These are phyloP conservation scores for Yponomeuta malinellus DNA, from an alignment of 2,888 invertebrate genomes.

Conservation along the genomic window DNA sequence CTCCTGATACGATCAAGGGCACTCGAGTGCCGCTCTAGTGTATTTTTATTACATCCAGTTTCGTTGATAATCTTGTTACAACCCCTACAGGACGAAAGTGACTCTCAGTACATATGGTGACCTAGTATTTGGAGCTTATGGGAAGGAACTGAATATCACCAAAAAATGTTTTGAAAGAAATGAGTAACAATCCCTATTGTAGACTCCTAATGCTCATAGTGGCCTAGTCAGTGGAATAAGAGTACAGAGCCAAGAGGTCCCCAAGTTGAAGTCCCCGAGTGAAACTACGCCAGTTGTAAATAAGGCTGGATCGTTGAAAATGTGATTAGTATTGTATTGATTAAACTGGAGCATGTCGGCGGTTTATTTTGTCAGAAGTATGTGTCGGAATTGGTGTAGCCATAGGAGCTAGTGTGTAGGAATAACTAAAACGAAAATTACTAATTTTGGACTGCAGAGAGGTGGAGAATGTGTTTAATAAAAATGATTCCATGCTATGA, in stretches of 20 bases:
- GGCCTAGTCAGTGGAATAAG: background rate
- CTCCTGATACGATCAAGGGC: background rate
- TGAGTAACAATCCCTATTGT: background rate
- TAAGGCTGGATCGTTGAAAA: background rate
- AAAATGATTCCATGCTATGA: background rate
- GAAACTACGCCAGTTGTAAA: background rate
- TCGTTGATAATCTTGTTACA: background rate
- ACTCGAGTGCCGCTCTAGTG: background rate
- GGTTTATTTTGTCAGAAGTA: background rate
- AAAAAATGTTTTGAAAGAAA: background rate
- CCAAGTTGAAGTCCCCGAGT: background rate
- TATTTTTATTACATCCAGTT: background rate
- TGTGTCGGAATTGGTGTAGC: no score
- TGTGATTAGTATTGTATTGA: constrained; percentile 2
- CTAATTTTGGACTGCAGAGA: background rate
- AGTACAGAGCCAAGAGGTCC: background rate
- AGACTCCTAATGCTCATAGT: background rate
- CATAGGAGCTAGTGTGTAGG: no score
- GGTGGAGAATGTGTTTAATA: background rate
- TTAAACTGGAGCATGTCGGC: background rate
- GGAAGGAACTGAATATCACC: background rate
- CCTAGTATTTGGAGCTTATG: background rate
- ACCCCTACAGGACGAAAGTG: background rate
- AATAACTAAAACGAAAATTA: background rate
- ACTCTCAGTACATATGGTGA: background rate